Evolutionary conservation across 2,888 invertebrate genomes (phyloP), one percentile per base, ranked within the genome.

Genomic region (Chelonus formosanus): DNA sequence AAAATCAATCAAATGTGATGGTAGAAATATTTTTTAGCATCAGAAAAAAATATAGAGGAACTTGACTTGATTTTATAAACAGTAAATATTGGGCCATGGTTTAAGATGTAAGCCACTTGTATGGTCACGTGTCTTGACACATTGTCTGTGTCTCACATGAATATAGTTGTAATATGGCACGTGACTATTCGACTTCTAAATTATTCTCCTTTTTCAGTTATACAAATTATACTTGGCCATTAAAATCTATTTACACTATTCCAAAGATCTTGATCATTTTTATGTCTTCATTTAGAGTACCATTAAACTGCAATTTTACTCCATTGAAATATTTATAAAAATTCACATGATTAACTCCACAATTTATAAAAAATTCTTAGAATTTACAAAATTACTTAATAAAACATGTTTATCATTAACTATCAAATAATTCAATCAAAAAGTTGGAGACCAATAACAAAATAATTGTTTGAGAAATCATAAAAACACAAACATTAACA

Each of bases 161-260:
- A 64, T 69, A 63, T 68, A 70, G 70, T 67, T 78, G 82, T 82
- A 83, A 83, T 74, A 76, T 69, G 82, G 82, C 83, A 83, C 83
- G 83, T 79, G 83, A 74, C 80, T 73, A 67, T 35, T 10, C 66
- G 72, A 74, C 73, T 74, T 74, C 75, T 75, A 67, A 70, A 70
- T 69, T 64, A 34, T 56, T 67, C 34, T 45, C 6, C 4, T 34
- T 58, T 64, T 56, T 67, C 58, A 58, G 58, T 63, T 55, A 58
- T 48, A 45, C 70, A 66, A 47, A 66, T 69, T 68, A 68, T 78
- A 70, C 81, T 78, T 78, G 76, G 74, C 77, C 79, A 80, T 80
- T 78, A 77, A 73, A 67, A 67, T 68, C 68, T 81, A 71, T 81
- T 78, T 80, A 71, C 78, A 75, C 69, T 75, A 75, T 78, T 77